Conservation (phyloP, 2,113 vertebrate species). For the Myiopsitta monachus region DNA sequence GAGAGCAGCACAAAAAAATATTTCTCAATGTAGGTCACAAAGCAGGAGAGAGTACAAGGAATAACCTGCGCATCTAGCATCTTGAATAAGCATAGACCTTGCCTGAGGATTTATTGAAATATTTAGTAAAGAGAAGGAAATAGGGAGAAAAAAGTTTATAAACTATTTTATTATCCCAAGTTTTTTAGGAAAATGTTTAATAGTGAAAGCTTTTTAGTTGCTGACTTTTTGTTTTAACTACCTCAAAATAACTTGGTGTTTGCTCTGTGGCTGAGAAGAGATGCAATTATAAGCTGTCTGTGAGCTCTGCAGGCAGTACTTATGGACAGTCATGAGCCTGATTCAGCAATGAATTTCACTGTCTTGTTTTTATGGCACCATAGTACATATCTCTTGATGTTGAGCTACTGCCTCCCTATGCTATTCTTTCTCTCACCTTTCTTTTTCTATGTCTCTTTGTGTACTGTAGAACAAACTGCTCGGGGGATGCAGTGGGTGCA, state of each 20-base stretch:
- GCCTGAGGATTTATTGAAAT: neutral
- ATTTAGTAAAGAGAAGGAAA: neutral
- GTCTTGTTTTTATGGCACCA: neutral
- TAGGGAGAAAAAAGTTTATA: neutral
- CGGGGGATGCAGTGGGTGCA: neutral
- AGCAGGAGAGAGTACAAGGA: neutral
- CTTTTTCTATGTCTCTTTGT: neutral
- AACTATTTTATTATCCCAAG: neutral
- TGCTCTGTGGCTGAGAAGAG: neutral
- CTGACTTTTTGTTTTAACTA: neutral
- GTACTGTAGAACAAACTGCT: neutral
- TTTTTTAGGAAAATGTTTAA: neutral
- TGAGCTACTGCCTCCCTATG: neutral
- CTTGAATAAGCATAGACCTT: neutral
- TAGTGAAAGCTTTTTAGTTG: neutral
- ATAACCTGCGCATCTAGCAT: neutral
- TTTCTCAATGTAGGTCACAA: neutral
- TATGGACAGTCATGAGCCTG: neutral
- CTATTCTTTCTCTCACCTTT: neutral
- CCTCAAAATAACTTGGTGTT: neutral
- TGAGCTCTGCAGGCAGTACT: neutral
- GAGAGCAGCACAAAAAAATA: neutral
- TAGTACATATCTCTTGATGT: neutral
- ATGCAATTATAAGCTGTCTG: neutral
- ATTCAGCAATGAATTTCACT: neutral